Base-by-base conservation (phyloP, 2,797 vertebrate genomes). In the Meriones psammophilus region DNA sequence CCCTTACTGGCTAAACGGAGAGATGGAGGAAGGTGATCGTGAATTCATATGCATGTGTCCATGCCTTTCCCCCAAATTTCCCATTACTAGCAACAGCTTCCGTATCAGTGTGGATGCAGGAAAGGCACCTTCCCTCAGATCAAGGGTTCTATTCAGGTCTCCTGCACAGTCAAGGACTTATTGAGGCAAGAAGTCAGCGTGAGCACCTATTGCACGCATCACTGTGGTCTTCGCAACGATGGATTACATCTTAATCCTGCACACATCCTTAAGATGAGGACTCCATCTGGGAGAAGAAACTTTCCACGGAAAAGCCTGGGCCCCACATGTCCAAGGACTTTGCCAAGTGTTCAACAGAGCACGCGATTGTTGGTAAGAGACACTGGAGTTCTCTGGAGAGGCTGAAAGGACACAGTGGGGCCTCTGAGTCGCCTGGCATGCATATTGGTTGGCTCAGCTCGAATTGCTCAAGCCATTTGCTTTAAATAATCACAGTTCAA, bases 111-210 rank as follows among this genome's bases (percentile, higher is more conserved):
- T 97, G 97, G 60, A 94, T 93, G 28, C n/a, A 64, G 92, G 14
- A 39, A 62, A 88, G 95, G 74, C 87, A 97, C 54, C 12, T 89
- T 97, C 95, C 64, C 26, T 92, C 89, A 89, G 84, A 88, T 42
- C 88, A 90, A 97, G 94, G 94, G 92, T 86, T 97, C 74, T 94
- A 97, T 94, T 97, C 96, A 97, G 93, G 83, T 94, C 97, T 96
- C 66, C 96, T 81, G 94, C 97, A 81, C 88, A 97, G 95, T 12
- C 28, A 95, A 98, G 98, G 93, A 97, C 89, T 86, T 97, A 89
- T 97, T 97, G 94, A 88, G 96, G 96, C 96, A 66, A 96, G 97
- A 95, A 97, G 95, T 97, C 91, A 97, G 95, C 88, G 97, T 96
- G 95, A 97, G 80, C 92, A 86, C 93, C 92, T 93, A 89, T 98